Percentiles rank a stretch among this genome's conserved stretches.
These are phyloP conservation scores for Sebastes fasciatus DNA, from an alignment of 2,113 vertebrate species.

Conservation along the genomic window DNA sequence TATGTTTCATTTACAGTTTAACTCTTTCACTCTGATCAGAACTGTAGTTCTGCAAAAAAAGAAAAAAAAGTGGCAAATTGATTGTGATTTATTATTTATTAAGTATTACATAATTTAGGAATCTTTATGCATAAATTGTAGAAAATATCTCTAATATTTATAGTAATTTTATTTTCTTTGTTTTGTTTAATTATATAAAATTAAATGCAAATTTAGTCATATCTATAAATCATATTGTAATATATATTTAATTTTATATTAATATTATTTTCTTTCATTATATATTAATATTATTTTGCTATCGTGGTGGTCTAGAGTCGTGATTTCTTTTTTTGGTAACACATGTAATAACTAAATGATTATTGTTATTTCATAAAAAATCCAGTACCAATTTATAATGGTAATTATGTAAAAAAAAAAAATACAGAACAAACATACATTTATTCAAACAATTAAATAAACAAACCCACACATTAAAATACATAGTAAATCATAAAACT, in stretches of 20 bases:
- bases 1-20: constrained; percentile 20
- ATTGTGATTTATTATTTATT: background rate
- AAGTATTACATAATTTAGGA: background rate
- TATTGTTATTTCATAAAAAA: too few relatives aligned
- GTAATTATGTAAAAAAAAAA: too few relatives aligned
- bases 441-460: too few relatives aligned
- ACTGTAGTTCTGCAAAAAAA: background rate
- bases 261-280: background rate
- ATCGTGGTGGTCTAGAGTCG: background rate
- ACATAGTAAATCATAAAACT: too few relatives aligned
- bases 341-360: too few relatives aligned
- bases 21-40: background rate
- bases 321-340: too few relatives aligned
- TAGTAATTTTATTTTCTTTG: background rate
- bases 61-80: background rate
- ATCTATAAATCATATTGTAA: background rate
- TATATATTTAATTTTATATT: background rate
- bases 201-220: background rate
- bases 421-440: too few relatives aligned
- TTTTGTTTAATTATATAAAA: background rate
- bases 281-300: background rate
- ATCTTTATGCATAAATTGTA: background rate
- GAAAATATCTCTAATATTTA: background rate
- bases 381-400: too few relatives aligned
- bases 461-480: too few relatives aligned